phyloP scores from a whole-genome alignment of 2,797 vertebrate genomes.

The Perodicticus potto region DNA sequence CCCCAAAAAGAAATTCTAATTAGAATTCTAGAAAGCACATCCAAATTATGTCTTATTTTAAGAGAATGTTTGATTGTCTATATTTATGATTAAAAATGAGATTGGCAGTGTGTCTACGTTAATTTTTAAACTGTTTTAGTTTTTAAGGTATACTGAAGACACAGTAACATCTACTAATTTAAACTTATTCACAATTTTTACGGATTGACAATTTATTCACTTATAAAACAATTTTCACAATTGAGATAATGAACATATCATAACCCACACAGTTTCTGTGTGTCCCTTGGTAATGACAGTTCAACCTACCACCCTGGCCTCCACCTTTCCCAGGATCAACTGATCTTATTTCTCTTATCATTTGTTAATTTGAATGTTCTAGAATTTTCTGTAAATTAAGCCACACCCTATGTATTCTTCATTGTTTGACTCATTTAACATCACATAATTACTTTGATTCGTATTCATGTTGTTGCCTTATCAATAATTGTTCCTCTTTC shows the following conservation, averaged over 20 bases:
- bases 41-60: not conserved
- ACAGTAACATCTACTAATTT: not conserved
- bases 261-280: not conserved
- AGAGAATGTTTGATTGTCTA: not conserved
- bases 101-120: not conserved
- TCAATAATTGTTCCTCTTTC: not conserved
- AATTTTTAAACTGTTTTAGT: not conserved
- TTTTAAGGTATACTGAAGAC: not conserved
- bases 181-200: not conserved
- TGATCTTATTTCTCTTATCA: not conserved
- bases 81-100: not conserved
- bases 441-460: not conserved
- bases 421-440: not conserved
- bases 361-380: not conserved
- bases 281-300: not conserved
- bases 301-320: fast-evolving
- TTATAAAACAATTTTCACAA: not conserved
- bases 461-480: not conserved
- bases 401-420: not conserved
- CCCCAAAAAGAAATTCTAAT: not conserved
- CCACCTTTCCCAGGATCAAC: not conserved
- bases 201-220: not conserved
- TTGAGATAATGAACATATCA: not conserved
- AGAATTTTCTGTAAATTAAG: not conserved
- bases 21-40: not conserved